phyloP scores from a whole-genome alignment of 2,113 vertebrate genomes.

The Henicopernis longicauda region DNA sequence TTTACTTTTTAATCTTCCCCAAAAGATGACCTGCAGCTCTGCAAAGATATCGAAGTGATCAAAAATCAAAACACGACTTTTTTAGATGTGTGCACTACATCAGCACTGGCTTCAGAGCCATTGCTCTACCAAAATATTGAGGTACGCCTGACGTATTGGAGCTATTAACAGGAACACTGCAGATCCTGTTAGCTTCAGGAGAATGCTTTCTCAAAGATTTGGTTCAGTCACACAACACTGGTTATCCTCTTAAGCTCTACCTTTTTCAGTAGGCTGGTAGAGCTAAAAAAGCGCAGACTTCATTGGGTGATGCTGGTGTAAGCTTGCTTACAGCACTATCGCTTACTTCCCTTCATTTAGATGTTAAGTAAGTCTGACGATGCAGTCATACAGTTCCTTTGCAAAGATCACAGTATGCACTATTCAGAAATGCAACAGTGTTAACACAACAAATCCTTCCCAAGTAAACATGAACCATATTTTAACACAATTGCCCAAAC shows the following conservation, averaged over 20 bases:
- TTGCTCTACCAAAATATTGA: neutral
- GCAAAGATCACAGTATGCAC: neutral
- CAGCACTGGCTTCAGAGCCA: neutral
- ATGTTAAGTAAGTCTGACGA: neutral
- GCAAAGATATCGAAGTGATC: neutral
- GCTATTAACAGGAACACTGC: neutral
- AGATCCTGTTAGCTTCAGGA: neutral
- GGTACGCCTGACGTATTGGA: accelerated
- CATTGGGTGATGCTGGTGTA: neutral
- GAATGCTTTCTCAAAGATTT: neutral
- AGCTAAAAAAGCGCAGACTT: neutral
- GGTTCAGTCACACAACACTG: neutral
- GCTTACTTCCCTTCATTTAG: neutral
- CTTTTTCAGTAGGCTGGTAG: neutral
- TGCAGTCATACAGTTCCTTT: neutral
- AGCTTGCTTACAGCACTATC: neutral
- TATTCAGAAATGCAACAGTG: neutral
- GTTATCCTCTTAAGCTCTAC: neutral
- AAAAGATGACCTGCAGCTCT: neutral
- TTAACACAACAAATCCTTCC: neutral
- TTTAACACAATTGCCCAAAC: neutral
- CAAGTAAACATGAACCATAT: neutral
- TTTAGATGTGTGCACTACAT: neutral
- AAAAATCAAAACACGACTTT: neutral
- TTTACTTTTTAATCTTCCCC: neutral